Evolutionary conservation across 2,797 vertebrate genomes (phyloP).

Genomic region (Nyctalus aviator): DNA sequence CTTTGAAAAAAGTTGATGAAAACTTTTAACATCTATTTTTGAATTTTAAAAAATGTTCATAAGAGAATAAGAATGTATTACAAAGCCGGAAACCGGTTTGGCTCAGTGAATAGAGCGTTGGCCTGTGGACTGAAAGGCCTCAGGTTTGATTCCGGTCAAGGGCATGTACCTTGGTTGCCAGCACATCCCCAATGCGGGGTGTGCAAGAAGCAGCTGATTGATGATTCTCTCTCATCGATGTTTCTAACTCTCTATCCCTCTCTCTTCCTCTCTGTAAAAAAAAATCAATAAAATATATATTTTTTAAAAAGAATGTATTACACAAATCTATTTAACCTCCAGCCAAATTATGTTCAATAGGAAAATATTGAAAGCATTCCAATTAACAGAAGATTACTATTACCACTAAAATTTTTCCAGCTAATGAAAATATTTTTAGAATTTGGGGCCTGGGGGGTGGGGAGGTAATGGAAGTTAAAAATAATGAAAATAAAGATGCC

Average conservation of each 20-base stretch:
- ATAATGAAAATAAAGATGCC: neutral
- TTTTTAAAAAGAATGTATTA: neutral
- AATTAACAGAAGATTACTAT: neutral
- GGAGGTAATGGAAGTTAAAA: neutral
- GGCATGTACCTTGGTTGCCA: too few species aligned
- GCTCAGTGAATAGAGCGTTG: too few species aligned
- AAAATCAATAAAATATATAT: too few species aligned
- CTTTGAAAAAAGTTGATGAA: constrained; percentile 27
- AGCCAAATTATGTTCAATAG: neutral
- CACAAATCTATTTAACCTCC: neutral
- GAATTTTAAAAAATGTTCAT: neutral
- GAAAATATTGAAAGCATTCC: neutral
- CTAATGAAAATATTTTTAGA: neutral
- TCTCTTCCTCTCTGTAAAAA: too few species aligned
- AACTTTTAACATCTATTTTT: neutral
- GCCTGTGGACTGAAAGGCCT: too few species aligned
- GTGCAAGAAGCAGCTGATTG: too few species aligned
- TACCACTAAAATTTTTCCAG: neutral
- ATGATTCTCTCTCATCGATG: too few species aligned
- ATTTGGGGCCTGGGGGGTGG: neutral
- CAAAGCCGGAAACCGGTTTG: too few species aligned
- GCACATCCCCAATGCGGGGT: too few species aligned
- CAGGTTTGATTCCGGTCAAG: too few species aligned
- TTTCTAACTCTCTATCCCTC: too few species aligned
- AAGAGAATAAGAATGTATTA: neutral